These are phyloP conservation scores for Azorinus chamasolen DNA, from an alignment of 2,888 invertebrate species.

Conservation along the genomic window DNA sequence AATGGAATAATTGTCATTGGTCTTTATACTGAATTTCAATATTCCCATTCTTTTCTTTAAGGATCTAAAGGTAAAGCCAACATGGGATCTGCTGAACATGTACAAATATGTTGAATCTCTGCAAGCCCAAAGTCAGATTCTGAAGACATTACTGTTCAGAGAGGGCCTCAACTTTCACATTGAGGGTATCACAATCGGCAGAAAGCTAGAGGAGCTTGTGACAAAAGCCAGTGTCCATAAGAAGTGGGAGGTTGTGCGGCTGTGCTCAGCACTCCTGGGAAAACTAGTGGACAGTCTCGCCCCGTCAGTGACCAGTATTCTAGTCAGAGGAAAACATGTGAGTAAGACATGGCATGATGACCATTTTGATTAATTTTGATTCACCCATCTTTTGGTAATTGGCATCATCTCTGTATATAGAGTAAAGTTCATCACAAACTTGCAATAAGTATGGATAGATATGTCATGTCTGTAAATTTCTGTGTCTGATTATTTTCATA, in stretches of 20 bases:
- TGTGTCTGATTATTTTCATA: no score
- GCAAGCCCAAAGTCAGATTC: constrained; percentile 93
- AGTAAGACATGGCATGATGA: constrained; percentile 17
- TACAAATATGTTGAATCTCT: constrained; percentile 91
- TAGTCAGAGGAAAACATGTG: constrained; percentile 99
- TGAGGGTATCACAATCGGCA: constrained; percentile 87
- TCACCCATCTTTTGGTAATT: no score
- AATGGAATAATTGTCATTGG: no score
- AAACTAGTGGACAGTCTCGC: constrained; percentile 99
- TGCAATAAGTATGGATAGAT: no score
- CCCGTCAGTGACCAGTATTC: constrained; percentile 98
- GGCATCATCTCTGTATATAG: no score
- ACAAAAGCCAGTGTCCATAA: constrained; percentile 84
- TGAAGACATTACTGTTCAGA: constrained; percentile 93
- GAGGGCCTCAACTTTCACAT: constrained; percentile 94
- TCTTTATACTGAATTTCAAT: no score
- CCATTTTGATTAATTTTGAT: no score
- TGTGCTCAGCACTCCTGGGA: constrained; percentile 96
- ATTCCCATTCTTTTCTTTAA: no score
- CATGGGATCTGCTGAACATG: constrained; percentile 92
- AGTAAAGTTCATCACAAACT: no score
- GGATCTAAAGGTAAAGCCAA: constrained; percentile 90
- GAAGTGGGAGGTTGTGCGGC: constrained; percentile 93
- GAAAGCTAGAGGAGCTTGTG: constrained; percentile 86
- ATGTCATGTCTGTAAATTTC: no score